Conservation (phyloP, 2,113 vertebrate species). For the Aramus guarauna region DNA sequence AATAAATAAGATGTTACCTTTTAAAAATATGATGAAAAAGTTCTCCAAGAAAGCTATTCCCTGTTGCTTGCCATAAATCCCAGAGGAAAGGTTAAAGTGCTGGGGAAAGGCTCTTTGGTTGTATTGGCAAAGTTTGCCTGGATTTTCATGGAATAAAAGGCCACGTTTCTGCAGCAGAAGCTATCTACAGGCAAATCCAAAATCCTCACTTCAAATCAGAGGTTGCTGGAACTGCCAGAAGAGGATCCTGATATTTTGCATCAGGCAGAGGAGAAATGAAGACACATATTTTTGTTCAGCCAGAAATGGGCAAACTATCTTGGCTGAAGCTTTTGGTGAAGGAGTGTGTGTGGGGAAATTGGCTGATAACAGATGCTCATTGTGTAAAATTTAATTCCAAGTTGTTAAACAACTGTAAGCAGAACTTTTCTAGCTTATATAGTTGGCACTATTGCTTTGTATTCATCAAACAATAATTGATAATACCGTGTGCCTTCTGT, state of each 20-base stretch:
- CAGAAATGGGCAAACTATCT: not conserved
- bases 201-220: not conserved
- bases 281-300: not conserved
- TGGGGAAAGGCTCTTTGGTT: not conserved
- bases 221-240: not conserved
- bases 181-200: not conserved
- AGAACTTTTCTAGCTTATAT: not conserved
- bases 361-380: not conserved
- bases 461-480: constrained; percentile 33
- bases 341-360: not conserved
- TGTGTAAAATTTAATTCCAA: constrained; percentile 20
- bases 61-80: not conserved
- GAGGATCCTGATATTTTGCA: not conserved
- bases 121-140: not conserved
- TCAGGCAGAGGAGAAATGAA: not conserved
- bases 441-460: not conserved
- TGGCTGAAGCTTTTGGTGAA: not conserved
- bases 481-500: constrained; percentile 17
- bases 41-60: not conserved
- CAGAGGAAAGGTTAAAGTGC: not conserved
- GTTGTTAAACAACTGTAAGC: constrained; percentile 26
- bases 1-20: not conserved
- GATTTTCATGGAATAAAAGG: not conserved
- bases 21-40: not conserved
- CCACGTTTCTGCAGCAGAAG: not conserved